Evolutionary conservation across 2,888 invertebrate species (phyloP).

Genomic region (Drosophila limbata): DNA sequence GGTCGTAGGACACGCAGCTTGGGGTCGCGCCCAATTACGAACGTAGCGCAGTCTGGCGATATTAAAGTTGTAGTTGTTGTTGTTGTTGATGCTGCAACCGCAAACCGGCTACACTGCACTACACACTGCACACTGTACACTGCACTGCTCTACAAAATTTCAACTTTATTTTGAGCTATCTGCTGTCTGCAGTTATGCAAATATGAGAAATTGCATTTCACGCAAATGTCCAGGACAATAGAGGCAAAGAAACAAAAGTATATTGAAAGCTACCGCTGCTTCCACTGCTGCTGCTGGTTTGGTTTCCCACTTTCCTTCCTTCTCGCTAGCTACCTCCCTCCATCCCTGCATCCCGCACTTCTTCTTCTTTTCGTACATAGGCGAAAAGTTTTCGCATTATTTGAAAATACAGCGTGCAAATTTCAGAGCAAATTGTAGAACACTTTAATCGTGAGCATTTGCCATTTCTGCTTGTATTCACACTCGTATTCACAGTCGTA

Average conservation of each 20-base stretch:
- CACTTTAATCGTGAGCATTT: slow-evolving; percentile 68
- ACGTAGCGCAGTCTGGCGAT: slow-evolving; percentile 62
- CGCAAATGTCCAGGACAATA: slow-evolving; percentile 68
- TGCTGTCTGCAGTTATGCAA: slow-evolving; percentile 81
- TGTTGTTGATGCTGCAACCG: slow-evolving; percentile 30
- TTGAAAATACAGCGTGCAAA: slow-evolving; percentile 77
- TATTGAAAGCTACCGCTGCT: slow-evolving; percentile 63
- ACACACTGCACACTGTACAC: neutral
- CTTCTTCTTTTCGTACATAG: slow-evolving; percentile 37
- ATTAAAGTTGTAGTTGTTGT: slow-evolving; percentile 73
- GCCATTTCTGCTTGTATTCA: slow-evolving; percentile 28
- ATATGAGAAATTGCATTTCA: slow-evolving; percentile 80
- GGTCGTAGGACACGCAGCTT: neutral
- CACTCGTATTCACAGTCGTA: slow-evolving; percentile 15
- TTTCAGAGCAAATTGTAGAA: slow-evolving; percentile 74
- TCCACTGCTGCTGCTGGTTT: slow-evolving; percentile 12
- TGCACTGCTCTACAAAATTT: slow-evolving; percentile 58
- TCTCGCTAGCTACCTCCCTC: neutral
- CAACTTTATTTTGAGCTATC: slow-evolving; percentile 80
- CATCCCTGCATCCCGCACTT: too few species aligned
- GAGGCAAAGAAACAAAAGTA: slow-evolving; percentile 73
- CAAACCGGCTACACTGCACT: slow-evolving; percentile 25
- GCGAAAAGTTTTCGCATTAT: slow-evolving; percentile 76
- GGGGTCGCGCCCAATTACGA: slow-evolving; percentile 65
- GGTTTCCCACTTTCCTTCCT: slow-evolving; percentile 1